phyloP scores from a whole-genome alignment of 2,113 vertebrate species.

The Odontophorus gujanensis region DNA sequence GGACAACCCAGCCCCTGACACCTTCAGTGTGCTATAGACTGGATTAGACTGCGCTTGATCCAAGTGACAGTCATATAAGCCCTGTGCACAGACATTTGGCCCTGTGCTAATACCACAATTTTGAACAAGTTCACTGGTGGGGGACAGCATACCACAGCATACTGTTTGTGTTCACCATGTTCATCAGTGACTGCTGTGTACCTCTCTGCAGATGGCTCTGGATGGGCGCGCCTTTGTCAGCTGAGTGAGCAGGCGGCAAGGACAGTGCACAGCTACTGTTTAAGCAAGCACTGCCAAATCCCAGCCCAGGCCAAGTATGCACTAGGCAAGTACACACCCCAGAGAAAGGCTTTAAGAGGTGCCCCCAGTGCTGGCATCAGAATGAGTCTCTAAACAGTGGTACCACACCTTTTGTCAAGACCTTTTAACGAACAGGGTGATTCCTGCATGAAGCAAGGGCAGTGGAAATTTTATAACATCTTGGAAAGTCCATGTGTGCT shows the following conservation, averaged over 20 bases:
- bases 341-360: accelerated
- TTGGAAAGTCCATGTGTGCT: background rate
- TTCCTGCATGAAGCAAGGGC: background rate
- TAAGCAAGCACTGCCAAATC: background rate
- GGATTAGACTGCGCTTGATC: background rate
- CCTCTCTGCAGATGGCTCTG: accelerated
- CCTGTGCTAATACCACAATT: accelerated
- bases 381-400: accelerated
- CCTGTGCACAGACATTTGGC: accelerated
- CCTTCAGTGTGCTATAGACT: background rate
- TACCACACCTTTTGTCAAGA: accelerated
- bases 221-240: accelerated
- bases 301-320: background rate
- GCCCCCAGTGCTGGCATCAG: background rate
- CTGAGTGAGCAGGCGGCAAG: accelerated
- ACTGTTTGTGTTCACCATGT: accelerated
- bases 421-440: accelerated
- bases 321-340: accelerated
- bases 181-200: accelerated
- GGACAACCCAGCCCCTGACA: background rate
- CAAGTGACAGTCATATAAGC: accelerated
- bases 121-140: background rate
- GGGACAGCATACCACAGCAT: background rate
- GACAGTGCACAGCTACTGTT: accelerated
- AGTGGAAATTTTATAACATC: background rate